phyloP scores from a whole-genome alignment of 2,797 vertebrate species.

The Etheostoma perlongum region DNA sequence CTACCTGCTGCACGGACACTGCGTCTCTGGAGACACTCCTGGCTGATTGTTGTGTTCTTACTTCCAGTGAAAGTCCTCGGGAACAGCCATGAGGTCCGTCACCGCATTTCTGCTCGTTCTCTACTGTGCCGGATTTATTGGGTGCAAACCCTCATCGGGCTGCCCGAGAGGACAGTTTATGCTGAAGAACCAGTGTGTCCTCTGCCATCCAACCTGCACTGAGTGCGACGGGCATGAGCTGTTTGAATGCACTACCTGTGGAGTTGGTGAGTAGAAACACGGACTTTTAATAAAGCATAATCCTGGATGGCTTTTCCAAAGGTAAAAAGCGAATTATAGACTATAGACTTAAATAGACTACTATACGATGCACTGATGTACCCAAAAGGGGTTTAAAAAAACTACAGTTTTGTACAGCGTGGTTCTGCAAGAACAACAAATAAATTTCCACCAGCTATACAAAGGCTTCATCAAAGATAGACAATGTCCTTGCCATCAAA shows the following conservation, averaged over 20 bases:
- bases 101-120: slow-evolving; percentile 51
- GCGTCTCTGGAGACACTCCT: slow-evolving; percentile 41
- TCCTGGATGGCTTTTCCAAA: neutral
- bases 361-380: neutral
- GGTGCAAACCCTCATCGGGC: slow-evolving; percentile 60
- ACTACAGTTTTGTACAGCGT: neutral
- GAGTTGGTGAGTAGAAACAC: slow-evolving; percentile 80
- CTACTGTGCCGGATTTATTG: slow-evolving; percentile 52
- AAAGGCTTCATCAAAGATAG: neutral
- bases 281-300: neutral
- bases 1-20: slow-evolving; percentile 67
- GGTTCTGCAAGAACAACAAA: neutral
- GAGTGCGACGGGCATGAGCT: slow-evolving; percentile 88
- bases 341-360: no score
- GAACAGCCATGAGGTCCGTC: slow-evolving; percentile 67
- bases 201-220: slow-evolving; percentile 87
- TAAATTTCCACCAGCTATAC: neutral
- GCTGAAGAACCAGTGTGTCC: slow-evolving; percentile 84
- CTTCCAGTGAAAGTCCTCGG: slow-evolving; percentile 37
- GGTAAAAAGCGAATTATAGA: neutral
- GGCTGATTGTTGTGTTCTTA: slow-evolving; percentile 7
- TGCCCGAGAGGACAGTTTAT: slow-evolving; percentile 86
- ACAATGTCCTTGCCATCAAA: neutral
- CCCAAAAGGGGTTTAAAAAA: neutral
- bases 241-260: slow-evolving; percentile 87